Evolutionary conservation across 2,113 vertebrate species (phyloP), one percentile per base, ranked within the genome.

Genomic region (Corythaixoides concolor): DNA sequence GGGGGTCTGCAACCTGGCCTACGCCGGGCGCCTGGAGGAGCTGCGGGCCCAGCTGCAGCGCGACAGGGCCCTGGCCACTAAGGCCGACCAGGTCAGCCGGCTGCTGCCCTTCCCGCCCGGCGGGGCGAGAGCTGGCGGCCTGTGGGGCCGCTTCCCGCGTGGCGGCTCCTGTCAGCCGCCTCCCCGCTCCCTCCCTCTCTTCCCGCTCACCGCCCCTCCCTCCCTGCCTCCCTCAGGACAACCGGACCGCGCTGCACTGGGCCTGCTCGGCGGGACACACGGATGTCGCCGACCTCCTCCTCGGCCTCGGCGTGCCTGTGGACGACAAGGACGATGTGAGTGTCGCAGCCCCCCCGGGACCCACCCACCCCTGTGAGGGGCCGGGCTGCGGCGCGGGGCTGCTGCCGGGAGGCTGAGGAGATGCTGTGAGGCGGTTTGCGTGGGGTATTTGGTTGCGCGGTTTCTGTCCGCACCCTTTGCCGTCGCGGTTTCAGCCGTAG

Each of bases 191-290:
- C 43, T 19, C 28, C 23, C 10, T 19, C 28, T 18, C 10, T 16
- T 5, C 35, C 32, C 75, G 20, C 87, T 95, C 60, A 92, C 35
- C 53, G 56, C 58, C 47, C 32, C 43, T 27, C 37, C 11, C 23
- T 60, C 47, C 32, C 43, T 27, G 32, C 11, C 23, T 60, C 75
- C 69, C 84, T 35, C 92, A 99, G 99, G 99, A 99, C 97, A 95
- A 97, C 23, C 98, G 99, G 74, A 99, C 99, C 15, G 98, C 98
- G 5, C 97, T 99, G 47, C 99, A 99, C 73, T 99, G 99, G 99
- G 99, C 99, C 24, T 99, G 99, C 94, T 99, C 99, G 41, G 99
- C 99, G 6, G 99, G 99, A 50, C 99, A 99, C 97, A 97, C 97
- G 35, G 94, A 98, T 27, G 98, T 99, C 55, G 99, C 98, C 20